Evolutionary conservation across 1,140 invertebrate species (phyloP), one percentile per base, ranked within the genome.

Genomic region (Tetramorium parvispinum): DNA sequence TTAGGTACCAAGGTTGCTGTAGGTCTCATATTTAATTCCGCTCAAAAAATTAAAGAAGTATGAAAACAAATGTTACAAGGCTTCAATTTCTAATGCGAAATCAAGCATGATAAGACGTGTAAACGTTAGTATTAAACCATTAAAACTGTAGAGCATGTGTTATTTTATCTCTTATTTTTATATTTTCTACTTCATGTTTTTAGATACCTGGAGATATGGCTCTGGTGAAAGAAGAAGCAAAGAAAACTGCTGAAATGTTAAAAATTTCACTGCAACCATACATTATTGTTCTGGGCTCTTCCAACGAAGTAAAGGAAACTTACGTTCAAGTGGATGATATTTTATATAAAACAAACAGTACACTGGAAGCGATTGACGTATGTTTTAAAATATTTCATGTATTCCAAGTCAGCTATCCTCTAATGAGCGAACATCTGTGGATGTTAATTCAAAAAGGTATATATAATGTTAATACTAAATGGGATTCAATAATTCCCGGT

Each of bases 81-180:
- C 27, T 21, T 73, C 70, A 5, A 55, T 73, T 37, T 18, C 49
- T 37, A 53, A 53, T 32, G 70, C 49, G 4, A 73, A 73, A 55
- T 18, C 18, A 21, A 73, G 49, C 49, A 0, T 73, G 49, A 73
- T 73, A 37, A 73, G 37, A 73, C 16, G 13, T 53, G 70, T 27
- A 37, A 73, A 10, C 2, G 49, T 73, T 55, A 73, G 70, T 55
- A 73, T 73, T 27, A 21, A 70, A 49, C 27, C 51, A 70, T 70
- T 70, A 18, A 70, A 16, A 1, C 24, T 70, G 3, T 61, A 61
- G 5, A 32, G 2, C 0, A 61, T 32, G 11, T 61, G 6, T 61
- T 16, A 32, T 32, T 61, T 61, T 32, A 32, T 27, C 24, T 59
- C 4, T 27, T 13, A 59, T 59, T 4, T n/a, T n/a, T n/a, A 59